Evolutionary conservation across 2,888 invertebrate species (phyloP), one percentile per base, ranked within the genome.

Genomic region (Drosophila buzzatii): DNA sequence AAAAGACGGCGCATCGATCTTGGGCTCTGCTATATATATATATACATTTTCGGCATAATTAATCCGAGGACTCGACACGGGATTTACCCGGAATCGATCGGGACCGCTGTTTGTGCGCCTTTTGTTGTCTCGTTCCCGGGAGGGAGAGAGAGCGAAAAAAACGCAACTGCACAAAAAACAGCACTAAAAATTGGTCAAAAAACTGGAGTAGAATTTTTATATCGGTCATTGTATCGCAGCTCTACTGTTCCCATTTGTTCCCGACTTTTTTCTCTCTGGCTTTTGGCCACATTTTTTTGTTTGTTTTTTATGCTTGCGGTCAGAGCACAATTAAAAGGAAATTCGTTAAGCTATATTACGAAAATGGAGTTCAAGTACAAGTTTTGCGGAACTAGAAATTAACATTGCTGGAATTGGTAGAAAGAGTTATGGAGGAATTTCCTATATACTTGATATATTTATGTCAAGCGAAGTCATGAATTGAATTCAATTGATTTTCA

Each of bases 141-240:
- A 39, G 55, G 31, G 5, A 23, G 10, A 23, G 45, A 27, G 23
- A 23, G 23, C 27, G 27, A 27, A 79, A 73, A 79, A 72, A 42
- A 45, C 16, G 39, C 49, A 59, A 53, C 27, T 3, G 10, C 66
- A 91, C 84, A 91, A 91, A 91, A 86, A 91, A 91, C 83, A 81
- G 78, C 86, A 84, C 90, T 90, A 89, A 90, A 91, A 90, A 91
- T 84, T 89, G 91, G 90, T 89, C 83, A 90, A 89, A 91, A 91
- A 91, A 91, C 84, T 91, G 65, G 91, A 88, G 81, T 78, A 78
- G 77, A 82, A 68, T 60, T 73, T 85, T 90, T 89, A 79, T 85
- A 76, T 73, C 72, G 59, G 10, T 33, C 49, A 12, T 62, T 70
- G 59, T 35, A 12, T 6, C 23, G 37, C 6, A n/a, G 39, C 37